A percentile compares a stretch with the other conserved stretches of the same genome.
These are phyloP conservation scores for Stegana nigrithorax DNA, from an alignment of 2,888 invertebrate genomes.

Conservation along the genomic window DNA sequence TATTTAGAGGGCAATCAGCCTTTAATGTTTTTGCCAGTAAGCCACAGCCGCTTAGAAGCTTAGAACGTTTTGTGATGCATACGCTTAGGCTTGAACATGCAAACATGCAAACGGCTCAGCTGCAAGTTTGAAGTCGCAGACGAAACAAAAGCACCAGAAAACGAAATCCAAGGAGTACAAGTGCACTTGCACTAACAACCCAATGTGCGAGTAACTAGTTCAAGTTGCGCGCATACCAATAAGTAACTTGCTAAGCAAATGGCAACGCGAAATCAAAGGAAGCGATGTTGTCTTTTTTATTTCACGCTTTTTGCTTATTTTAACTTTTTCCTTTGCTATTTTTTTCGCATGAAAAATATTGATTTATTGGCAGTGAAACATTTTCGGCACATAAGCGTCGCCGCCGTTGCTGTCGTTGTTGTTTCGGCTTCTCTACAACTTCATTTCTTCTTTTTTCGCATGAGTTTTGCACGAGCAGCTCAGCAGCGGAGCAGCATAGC, in stretches of 20 bases:
- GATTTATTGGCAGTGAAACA: slow-evolving; percentile 57
- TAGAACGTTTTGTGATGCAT: too few species aligned
- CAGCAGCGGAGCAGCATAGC: not conserved
- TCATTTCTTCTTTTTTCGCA: not conserved
- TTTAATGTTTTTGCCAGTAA: too few species aligned
- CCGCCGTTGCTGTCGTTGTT: not conserved
- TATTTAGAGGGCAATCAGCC: too few species aligned
- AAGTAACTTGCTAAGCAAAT: not conserved
- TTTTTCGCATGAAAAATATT: slow-evolving; percentile 60
- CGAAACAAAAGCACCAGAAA: too few species aligned
- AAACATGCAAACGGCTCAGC: too few species aligned
- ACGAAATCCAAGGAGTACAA: too few species aligned
- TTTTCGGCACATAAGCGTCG: slow-evolving; percentile 51
- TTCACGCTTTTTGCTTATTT: not conserved
- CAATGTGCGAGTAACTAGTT: slow-evolving; percentile 7
- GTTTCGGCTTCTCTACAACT: too few species aligned
- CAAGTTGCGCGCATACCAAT: slow-evolving; percentile 5
- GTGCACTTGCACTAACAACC: not conserved
- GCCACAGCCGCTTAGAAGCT: too few species aligned
- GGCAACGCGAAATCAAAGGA: not conserved
- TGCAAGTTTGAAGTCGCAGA: too few species aligned
- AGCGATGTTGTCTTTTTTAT: not conserved
- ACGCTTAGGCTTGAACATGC: too few species aligned
- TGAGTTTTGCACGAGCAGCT: not conserved
- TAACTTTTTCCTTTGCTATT: slow-evolving; percentile 28